These are phyloP conservation scores for Drosophila teissieri DNA, from an alignment of 1,140 invertebrate species.

Conservation along the genomic window DNA sequence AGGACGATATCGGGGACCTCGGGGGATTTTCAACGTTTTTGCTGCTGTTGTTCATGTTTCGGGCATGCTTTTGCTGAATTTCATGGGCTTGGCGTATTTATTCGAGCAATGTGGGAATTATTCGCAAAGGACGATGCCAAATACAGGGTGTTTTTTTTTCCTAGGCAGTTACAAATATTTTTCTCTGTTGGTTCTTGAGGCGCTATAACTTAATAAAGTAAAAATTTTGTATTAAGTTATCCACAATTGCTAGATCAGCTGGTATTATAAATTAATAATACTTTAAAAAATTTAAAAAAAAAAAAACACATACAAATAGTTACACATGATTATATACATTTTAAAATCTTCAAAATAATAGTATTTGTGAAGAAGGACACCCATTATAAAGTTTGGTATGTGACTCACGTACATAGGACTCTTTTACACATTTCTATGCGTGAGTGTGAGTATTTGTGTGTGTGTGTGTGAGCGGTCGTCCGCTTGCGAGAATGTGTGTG, in stretches of 20 bases:
- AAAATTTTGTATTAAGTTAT: too few species aligned
- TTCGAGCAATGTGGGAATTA: conserved; percentile 69
- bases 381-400: conserved; percentile 38
- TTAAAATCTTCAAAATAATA: too few species aligned
- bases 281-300: too few species aligned
- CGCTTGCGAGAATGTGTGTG: neutral
- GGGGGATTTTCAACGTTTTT: conserved; percentile 21
- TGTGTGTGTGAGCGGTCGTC: neutral
- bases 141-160: conserved; percentile 40
- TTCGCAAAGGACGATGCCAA: conserved; percentile 36
- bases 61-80: conserved; percentile 51
- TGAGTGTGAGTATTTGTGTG: too few species aligned
- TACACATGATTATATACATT: too few species aligned
- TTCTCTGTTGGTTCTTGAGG: too few species aligned
- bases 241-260: too few species aligned
- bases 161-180: too few species aligned
- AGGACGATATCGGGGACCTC: conserved; percentile 16
- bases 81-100: conserved; percentile 66
- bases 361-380: neutral
- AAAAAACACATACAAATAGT: too few species aligned
- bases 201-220: too few species aligned
- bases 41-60: conserved; percentile 39
- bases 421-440: conserved; percentile 7
- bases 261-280: too few species aligned
- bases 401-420: conserved; percentile 25